Base-by-base conservation (phyloP, 2,113 vertebrate species). In the Rattus norvegicus region DNA sequence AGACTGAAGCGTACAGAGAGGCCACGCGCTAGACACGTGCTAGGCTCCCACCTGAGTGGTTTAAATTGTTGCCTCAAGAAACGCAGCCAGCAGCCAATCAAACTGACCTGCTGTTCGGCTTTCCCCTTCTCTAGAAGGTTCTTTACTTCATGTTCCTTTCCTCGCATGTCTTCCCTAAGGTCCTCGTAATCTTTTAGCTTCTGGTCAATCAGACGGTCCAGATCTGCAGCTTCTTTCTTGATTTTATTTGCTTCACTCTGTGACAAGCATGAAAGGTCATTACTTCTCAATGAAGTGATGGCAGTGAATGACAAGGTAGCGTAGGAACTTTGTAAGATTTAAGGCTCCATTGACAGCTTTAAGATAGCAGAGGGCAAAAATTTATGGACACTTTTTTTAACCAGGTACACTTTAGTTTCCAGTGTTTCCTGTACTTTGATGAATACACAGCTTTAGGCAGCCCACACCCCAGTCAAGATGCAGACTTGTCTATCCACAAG, bases 61-160 rank as follows among this genome's bases (percentile, higher is more conserved):
- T 12, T 0, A 3, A 49, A 92, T n/a, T 54, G 63, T 0, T 91
- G 52, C 81, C 63, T 93, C 67, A 59, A 26, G 61, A 94, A 69
- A 52, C 2, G 19, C 85, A 73, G 87, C 56, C 10, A 61, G 1
- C 0, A 7, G 59, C 49, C 80, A 88, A 63, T 19, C 14, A 30
- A 97, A 98, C 98, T n/a, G 52, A 99, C 99, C 99, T 99, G 99
- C 96, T 99, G 99, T 94, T 99, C 99, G 0, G 99, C 99, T 96
- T 99, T 99, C 14, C 99, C 99, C 91, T 99, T 99, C 84, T 99
- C 99, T 97, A 99, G 98, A 80, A 99, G 99, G 22, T 99, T 99
- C 96, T 99, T 99, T 9, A 99, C 99, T 98, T 99, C 99, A 16
- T 98, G 97, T 69, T 99, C 99, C 96, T 99, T 99, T 87, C 98